Percentiles rank a stretch among this genome's conserved stretches.
phyloP scores from a whole-genome alignment of 2,113 vertebrate genomes.

The Toxostoma redivivum region DNA sequence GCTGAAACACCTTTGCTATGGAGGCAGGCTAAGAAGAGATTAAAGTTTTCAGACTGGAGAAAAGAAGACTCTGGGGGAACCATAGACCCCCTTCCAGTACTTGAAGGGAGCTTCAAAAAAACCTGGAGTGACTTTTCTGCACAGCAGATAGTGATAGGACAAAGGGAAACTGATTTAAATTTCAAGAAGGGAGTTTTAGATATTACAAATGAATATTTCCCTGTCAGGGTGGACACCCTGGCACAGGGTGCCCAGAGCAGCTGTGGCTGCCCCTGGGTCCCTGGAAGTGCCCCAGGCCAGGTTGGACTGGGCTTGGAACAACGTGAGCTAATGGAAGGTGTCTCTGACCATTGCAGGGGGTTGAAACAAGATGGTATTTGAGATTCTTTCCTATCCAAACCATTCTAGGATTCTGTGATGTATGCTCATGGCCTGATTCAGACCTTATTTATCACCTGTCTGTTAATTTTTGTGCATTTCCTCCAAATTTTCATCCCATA shows the following conservation, averaged over 20 bases:
- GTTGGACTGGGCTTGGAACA: accelerated
- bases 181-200: not conserved
- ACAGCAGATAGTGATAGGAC: not conserved
- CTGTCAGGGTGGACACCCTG: accelerated
- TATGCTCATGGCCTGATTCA: accelerated
- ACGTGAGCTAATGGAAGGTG: not conserved
- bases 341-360: not conserved
- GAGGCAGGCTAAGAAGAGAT: not conserved
- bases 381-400: not conserved
- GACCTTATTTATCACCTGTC: not conserved
- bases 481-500: not conserved
- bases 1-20: not conserved
- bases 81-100: not conserved
- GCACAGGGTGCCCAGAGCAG: accelerated
- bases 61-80: not conserved
- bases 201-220: too few relatives aligned
- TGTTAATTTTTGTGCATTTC: not conserved
- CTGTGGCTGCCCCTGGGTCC: not conserved
- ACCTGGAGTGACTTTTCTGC: not conserved
- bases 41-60: not conserved
- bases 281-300: not conserved
- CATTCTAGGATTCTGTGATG: not conserved
- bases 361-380: not conserved
- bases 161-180: not conserved
- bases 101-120: not conserved